Base-by-base conservation (phyloP, 2,113 vertebrate genomes). In the Mungos mungo region DNA sequence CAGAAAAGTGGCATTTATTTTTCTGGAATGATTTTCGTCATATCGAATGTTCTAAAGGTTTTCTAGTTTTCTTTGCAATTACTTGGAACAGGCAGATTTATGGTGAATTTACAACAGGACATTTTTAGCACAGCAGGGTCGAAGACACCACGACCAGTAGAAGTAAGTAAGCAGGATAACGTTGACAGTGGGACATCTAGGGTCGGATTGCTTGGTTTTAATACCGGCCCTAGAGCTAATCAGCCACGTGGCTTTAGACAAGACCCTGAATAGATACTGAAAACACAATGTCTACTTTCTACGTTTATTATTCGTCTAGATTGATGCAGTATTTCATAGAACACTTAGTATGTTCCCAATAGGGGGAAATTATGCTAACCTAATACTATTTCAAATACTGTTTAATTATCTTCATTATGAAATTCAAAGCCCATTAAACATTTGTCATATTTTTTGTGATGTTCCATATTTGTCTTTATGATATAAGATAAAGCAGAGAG, bases 1-100 rank as follows among this genome's bases (percentile, higher is more conserved):
- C 33, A 33, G 82, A 65, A 96, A 89, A 95, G 21, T 86, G 69
- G 9, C 18, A 76, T 79, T 18, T 96, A 54, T 88, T 92, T 95
- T 77, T 38, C 82, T 84, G 66, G 35, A 35, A 45, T 25, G 63
- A 52, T 52, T 52, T 92, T 85, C 54, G 57, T 93, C 18, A 6
- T 47, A n/a, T 57, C 14, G 27, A 7, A 41, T 41, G n/a, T 25
- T 25, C 71, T 91, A 45, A 14, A 71, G 54, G 3, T 71, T 88
- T 33, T 83, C 74, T 52, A 18, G 27, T 47, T 85, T 79, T 83
- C 54, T 93, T 74, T 92, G 68, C n/a, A 79, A 47, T 47, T 19
- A 16, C 12, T 71, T 65, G 76, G 12, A 80, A 35, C 12, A 21
- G 47, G 9, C 52, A 16, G 63, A 7, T 66, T 80, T 81, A 25